Conservation (phyloP, 2,888 invertebrate species). For the Ephialtes manifestator region DNA sequence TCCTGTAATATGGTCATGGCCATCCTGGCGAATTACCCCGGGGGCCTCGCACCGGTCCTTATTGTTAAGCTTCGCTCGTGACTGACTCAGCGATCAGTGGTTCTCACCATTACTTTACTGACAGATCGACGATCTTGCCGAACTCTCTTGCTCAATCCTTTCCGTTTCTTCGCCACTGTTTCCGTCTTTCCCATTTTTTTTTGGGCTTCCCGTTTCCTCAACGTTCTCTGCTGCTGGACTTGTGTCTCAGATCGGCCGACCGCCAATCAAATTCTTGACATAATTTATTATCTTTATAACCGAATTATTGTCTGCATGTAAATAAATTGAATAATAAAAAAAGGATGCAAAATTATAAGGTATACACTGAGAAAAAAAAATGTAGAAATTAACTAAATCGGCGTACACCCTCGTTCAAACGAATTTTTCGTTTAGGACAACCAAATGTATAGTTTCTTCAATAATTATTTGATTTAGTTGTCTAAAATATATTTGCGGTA, state of each 20-base stretch:
- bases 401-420: no score
- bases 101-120: conserved; percentile 71
- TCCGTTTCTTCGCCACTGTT: neutral
- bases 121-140: neutral
- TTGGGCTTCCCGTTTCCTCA: neutral
- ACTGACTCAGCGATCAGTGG: conserved; percentile 81
- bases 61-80: conserved; percentile 66
- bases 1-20: conserved; percentile 84
- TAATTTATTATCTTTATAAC: no score
- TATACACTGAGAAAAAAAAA: no score
- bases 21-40: conserved; percentile 84
- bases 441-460: no score
- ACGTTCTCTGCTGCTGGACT: neutral
- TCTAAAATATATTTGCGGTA: no score
- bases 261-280: no score
- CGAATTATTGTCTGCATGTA: no score
- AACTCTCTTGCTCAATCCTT: neutral
- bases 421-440: no score
- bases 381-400: no score
- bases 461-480: no score
- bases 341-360: no score
- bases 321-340: no score
- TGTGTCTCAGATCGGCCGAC: neutral
- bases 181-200: neutral
- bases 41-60: conserved; percentile 78